Conservation (phyloP, 2,797 vertebrate genomes). For the Carapus acus region DNA sequence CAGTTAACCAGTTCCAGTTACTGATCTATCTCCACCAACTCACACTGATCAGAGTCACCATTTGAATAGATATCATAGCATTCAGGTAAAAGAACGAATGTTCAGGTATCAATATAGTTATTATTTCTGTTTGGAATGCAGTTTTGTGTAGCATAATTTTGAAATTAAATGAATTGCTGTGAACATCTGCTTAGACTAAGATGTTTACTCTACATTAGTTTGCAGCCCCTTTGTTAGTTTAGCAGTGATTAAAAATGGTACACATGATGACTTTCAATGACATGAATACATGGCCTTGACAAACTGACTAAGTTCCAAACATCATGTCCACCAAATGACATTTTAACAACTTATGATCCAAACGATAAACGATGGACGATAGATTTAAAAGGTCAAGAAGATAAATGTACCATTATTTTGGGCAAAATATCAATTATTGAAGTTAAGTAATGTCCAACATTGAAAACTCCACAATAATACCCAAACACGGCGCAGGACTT, state of each 20-base stretch:
- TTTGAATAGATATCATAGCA: too few relatives aligned
- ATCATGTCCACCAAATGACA: slow-evolving; percentile 46
- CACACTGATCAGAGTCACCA: too few relatives aligned
- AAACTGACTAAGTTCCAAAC: slow-evolving; percentile 29
- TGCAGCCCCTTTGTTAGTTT: background rate
- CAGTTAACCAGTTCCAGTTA: too few relatives aligned
- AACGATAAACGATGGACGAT: slow-evolving; percentile 52
- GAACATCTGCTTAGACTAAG: background rate
- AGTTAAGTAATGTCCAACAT: slow-evolving; percentile 18
- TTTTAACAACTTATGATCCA: slow-evolving; percentile 48
- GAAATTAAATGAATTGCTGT: slow-evolving; percentile 1
- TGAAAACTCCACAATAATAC: slow-evolving; percentile 30
- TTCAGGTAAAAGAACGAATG: too few relatives aligned
- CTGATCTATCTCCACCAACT: too few relatives aligned
- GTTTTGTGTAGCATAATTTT: too few relatives aligned
- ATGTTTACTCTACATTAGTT: background rate
- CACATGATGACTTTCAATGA: slow-evolving; percentile 26
- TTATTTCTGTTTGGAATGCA: too few relatives aligned
- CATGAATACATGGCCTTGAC: slow-evolving; percentile 31
- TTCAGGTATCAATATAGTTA: too few relatives aligned
- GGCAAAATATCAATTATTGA: slow-evolving; percentile 13
- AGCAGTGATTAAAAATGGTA: too few relatives aligned
- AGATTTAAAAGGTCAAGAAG: slow-evolving; percentile 39
- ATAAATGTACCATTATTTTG: slow-evolving; percentile 55
- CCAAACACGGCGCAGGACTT: slow-evolving; percentile 60